Evolutionary conservation across 92 coral and sea anemone species (phyloP).

Genomic region (Parazoanthus darwini): DNA sequence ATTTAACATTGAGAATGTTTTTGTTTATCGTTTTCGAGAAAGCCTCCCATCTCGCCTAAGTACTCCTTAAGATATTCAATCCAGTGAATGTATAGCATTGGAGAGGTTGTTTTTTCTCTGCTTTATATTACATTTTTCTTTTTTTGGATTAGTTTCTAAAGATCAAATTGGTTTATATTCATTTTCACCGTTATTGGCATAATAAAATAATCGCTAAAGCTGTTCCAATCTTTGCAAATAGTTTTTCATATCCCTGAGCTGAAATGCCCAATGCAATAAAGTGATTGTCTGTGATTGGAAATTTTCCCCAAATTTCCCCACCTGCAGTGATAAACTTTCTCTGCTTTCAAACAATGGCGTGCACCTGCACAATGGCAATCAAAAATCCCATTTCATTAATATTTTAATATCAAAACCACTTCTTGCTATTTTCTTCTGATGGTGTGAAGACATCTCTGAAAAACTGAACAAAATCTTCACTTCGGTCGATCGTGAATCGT

Average conservation of each 20-base stretch:
- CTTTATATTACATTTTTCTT: no score
- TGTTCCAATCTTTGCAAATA: neutral
- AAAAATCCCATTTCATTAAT: neutral
- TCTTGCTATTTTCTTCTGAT: neutral
- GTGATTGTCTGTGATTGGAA: slow-evolving; percentile 5
- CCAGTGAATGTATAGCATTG: no score
- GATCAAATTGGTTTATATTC: no score
- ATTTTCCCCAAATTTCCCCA: neutral
- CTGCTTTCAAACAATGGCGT: neutral
- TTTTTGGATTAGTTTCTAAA: no score
- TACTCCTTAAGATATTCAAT: no score
- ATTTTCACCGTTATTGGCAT: no score
- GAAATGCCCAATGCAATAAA: neutral
- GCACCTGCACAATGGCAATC: slow-evolving; percentile 6
- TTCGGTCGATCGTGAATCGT: neutral
- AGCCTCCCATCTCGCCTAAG: no score
- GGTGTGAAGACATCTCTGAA: neutral
- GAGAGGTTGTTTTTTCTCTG: no score
- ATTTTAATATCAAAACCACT: neutral
- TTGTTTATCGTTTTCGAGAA: no score
- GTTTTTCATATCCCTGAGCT: neutral
- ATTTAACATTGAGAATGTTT: no score
- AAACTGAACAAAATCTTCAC: neutral
- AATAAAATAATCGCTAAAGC: neutral
- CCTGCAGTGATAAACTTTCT: slow-evolving; percentile 11